These are phyloP conservation scores for Sthenelais limicola DNA, from an alignment of 2,888 invertebrate genomes.

Conservation along the genomic window DNA sequence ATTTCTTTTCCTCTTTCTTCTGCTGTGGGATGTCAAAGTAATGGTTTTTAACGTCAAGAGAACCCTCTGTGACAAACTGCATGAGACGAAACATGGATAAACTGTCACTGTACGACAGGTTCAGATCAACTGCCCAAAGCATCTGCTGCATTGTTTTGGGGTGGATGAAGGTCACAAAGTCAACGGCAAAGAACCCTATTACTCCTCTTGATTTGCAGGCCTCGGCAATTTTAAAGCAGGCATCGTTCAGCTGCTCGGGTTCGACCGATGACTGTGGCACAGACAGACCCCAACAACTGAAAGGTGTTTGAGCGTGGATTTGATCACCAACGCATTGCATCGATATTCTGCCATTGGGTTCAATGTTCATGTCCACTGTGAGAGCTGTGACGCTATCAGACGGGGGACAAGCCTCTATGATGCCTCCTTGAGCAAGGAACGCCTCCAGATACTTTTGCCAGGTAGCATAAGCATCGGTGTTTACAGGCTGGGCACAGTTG, in stretches of 20 bases:
- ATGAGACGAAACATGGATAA: conserved; percentile 68
- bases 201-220: conserved; percentile 69
- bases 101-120: conserved; percentile 68
- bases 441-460: conserved; percentile 67
- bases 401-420: conserved; percentile 72
- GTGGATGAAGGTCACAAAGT: conserved; percentile 72
- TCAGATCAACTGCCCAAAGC: conserved; percentile 70
- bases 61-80: conserved; percentile 67
- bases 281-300: conserved; percentile 62
- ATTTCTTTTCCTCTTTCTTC: conserved; percentile 57
- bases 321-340: conserved; percentile 70
- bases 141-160: conserved; percentile 66
- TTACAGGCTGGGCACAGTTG: conserved; percentile 60
- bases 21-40: conserved; percentile 61
- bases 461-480: conserved; percentile 62
- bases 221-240: conserved; percentile 65
- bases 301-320: conserved; percentile 69
- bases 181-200: conserved; percentile 69
- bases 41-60: conserved; percentile 63
- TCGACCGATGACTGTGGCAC: conserved; percentile 71
- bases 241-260: conserved; percentile 64
- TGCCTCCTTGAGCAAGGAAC: conserved; percentile 70
- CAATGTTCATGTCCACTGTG: conserved; percentile 70
- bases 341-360: conserved; percentile 65
- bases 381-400: conserved; percentile 70